Conservation (phyloP, 2,888 invertebrate species). For the Andrena fulva region DNA sequence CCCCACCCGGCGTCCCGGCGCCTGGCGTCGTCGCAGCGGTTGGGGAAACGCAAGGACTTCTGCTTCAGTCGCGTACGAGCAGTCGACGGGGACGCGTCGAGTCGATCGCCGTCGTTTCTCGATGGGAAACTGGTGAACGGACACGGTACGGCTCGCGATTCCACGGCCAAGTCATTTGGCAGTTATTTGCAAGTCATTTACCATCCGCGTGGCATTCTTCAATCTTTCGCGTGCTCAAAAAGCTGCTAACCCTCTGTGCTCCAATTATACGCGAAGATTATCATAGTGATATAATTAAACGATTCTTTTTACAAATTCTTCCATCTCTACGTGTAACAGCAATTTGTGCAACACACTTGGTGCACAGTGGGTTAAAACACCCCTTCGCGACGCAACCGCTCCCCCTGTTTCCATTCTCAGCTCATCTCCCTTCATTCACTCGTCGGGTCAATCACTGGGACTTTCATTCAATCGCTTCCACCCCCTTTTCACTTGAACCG, state of each 20-base stretch:
- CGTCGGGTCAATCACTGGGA: slow-evolving; percentile 22
- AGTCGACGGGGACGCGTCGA: slow-evolving; percentile 73
- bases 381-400: not conserved
- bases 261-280: too few relatives aligned
- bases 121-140: slow-evolving; percentile 30
- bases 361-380: not conserved
- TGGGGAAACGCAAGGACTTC: slow-evolving; percentile 35
- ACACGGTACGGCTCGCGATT: slow-evolving; percentile 31
- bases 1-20: slow-evolving; percentile 23
- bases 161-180: not conserved
- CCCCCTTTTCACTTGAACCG: slow-evolving; percentile 25
- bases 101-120: slow-evolving; percentile 12
- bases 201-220: not conserved
- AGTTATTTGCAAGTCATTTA: not conserved
- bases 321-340: too few relatives aligned
- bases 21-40: slow-evolving; percentile 23
- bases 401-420: not conserved
- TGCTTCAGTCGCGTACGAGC: slow-evolving; percentile 67
- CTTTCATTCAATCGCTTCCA: slow-evolving; percentile 29
- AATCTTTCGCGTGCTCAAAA: not conserved
- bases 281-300: too few relatives aligned
- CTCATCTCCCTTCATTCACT: slow-evolving; percentile 27
- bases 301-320: too few relatives aligned
- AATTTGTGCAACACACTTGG: too few relatives aligned
- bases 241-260: not conserved